Evolutionary conservation across 2,797 vertebrate species (phyloP), one percentile per base, ranked within the genome.

Genomic region (Peromyscus eremicus): DNA sequence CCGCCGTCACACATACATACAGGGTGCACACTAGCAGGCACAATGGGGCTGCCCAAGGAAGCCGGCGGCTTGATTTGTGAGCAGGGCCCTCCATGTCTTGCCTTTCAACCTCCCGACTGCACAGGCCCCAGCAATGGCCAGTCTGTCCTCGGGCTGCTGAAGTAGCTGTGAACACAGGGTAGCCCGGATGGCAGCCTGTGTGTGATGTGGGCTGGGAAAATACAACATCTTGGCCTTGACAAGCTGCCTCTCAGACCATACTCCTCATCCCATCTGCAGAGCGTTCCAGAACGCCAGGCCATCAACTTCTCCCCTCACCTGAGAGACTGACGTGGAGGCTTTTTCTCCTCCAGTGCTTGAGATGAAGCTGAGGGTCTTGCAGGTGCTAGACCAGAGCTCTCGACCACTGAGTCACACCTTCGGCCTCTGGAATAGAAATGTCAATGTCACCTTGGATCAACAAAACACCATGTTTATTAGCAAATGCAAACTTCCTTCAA

Each of bases 391-490:
- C 68, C 21, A 43, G 27, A 13, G 10, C 0, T 10, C 52, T 66
- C 12, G 37, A 34, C 0, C 23, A 40, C 66, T 11, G 9, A 57
- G 70, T 17, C 68, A 70, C 21, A 70, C 46, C 66, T 55, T 23
- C 2, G 1, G n/a, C 46, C 86, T 73, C 62, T 76, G 71, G 55
- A 17, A 2, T 9, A 8, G 60, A 11, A 37, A 2, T 14, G 0
- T 6, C 23, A n/a, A 17, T 23, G 1, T 2, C 0, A 0, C n/a
- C 52, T n/a, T 46, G 7, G 1, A 2, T 10, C n/a, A 7, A 32
- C 6, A 64, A 5, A 12, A 16, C 0, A 8, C 12, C 68, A 0
- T 1, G 62, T 27, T 55, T 64, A 0, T 1, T 0, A 16, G 37
- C n/a, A 14, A 12, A 23, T 40, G 34, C 0, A 0, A 0, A 1